Conservation (phyloP, 2,888 invertebrate species). For the Dynastes tityus region DNA sequence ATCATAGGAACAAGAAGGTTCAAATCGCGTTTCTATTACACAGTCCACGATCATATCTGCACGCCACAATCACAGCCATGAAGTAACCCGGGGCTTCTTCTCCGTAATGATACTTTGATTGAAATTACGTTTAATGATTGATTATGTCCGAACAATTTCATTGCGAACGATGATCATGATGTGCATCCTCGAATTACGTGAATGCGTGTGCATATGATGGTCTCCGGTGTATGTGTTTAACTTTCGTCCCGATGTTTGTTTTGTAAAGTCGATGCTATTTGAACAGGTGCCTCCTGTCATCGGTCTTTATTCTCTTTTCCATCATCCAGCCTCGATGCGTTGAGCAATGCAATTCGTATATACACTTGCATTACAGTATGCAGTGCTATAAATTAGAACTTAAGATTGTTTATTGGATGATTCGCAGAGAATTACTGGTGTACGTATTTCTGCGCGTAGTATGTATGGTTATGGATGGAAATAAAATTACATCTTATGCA, state of each 20-base stretch:
- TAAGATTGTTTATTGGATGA: too few species aligned
- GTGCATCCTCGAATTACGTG: slow-evolving; percentile 13
- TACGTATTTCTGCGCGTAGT: too few species aligned
- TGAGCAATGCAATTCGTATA: slow-evolving; percentile 25
- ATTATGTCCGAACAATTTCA: slow-evolving; percentile 52
- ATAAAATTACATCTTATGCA: too few species aligned
- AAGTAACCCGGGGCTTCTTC: background rate
- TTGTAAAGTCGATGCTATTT: slow-evolving; percentile 43
- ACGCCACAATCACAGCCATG: background rate
- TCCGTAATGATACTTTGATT: slow-evolving; percentile 57
- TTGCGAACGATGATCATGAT: slow-evolving; percentile 22
- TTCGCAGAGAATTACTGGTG: too few species aligned
- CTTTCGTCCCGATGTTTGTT: slow-evolving; percentile 42
- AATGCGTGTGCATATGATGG: slow-evolving; percentile 20
- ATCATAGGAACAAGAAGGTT: too few species aligned
- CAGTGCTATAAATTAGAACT: background rate
- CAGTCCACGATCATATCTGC: background rate
- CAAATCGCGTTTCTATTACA: background rate
- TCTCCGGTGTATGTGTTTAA: slow-evolving; percentile 26
- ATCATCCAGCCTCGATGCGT: slow-evolving; percentile 25
- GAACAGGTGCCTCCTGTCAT: slow-evolving; percentile 33
- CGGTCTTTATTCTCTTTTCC: slow-evolving; percentile 26
- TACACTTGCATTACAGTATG: background rate
- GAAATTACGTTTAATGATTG: slow-evolving; percentile 61
- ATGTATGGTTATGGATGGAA: too few species aligned